Percentiles rank a stretch among this genome's conserved stretches.
Conservation (phyloP, 2,888 invertebrate species). For the Timandra comae region DNA sequence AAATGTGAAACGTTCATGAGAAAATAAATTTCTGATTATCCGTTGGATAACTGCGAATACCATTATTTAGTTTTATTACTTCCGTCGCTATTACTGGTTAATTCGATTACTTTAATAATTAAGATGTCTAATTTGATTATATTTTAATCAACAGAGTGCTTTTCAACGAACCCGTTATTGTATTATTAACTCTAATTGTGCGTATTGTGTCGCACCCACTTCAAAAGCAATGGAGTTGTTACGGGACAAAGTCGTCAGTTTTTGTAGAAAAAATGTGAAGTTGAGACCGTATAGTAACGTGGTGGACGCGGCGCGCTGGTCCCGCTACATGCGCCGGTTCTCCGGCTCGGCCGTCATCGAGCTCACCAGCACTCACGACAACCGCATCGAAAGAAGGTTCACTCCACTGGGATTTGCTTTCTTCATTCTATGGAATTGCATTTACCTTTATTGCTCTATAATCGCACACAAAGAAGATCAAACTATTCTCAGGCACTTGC, state of each 20-base stretch:
- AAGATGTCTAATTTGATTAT: constrained; percentile 4
- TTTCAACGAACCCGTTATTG: neutral
- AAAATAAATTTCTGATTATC: constrained; percentile 67
- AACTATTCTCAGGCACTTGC: constrained; percentile 43
- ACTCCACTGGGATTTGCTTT: constrained; percentile 31
- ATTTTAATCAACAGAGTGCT: too few relatives aligned
- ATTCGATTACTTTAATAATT: constrained; percentile 2
- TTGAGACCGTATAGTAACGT: constrained; percentile 31
- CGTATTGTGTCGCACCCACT: neutral
- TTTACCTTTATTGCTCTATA: constrained; percentile 40
- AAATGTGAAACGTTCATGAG: constrained; percentile 58
- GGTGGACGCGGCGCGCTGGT: constrained; percentile 31
- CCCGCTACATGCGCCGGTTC: constrained; percentile 30
- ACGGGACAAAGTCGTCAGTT: constrained; percentile 10
- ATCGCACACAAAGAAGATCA: constrained; percentile 36
- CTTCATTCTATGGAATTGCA: constrained; percentile 28
- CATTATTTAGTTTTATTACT: constrained; percentile 52
- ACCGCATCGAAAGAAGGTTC: constrained; percentile 24
- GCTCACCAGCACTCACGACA: constrained; percentile 13
- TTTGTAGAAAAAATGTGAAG: constrained; percentile 14
- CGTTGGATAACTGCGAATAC: constrained; percentile 68
- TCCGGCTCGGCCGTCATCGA: constrained; percentile 34
- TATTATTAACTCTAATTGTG: neutral
- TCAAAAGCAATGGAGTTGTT: constrained; percentile 1
- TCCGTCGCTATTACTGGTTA: constrained; percentile 22